Conservation (phyloP, 2,888 invertebrate species). For the Agrotis puta region DNA sequence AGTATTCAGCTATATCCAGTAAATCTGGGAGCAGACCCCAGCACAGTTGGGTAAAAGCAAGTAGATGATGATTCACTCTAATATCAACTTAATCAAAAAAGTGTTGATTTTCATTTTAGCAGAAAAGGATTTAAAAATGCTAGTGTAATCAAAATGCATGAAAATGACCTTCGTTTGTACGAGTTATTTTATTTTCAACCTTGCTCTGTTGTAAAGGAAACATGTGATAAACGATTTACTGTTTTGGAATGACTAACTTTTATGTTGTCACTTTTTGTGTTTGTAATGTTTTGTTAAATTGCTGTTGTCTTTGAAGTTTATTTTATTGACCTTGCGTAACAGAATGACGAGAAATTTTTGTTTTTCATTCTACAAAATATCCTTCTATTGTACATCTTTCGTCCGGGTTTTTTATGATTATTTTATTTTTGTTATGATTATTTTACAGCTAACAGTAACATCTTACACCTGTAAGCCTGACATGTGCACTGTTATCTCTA, state of each 20-base stretch:
- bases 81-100: not conserved
- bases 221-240: constrained; percentile 23
- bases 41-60: too few relatives aligned
- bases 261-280: constrained; percentile 5
- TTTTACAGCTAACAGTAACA: too few relatives aligned
- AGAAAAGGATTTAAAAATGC: too few relatives aligned
- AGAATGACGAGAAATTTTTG: not conserved
- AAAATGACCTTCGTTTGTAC: constrained; percentile 29
- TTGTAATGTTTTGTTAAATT: constrained; percentile 7
- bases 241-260: constrained; percentile 28
- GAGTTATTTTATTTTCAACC: constrained; percentile 40
- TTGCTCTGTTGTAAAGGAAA: constrained; percentile 37
- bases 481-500: too few relatives aligned
- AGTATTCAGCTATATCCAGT: too few relatives aligned
- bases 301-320: constrained; percentile 14
- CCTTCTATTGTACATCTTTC: too few relatives aligned
- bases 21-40: too few relatives aligned
- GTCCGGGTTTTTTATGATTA: too few relatives aligned
- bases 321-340: not conserved
- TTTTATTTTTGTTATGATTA: too few relatives aligned
- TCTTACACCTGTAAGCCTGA: too few relatives aligned
- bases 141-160: not conserved
- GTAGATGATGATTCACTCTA: not conserved
- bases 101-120: not conserved
- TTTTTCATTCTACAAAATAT: not conserved